phyloP scores from a whole-genome alignment of 2,113 vertebrate species.

The Caranx ignobilis region DNA sequence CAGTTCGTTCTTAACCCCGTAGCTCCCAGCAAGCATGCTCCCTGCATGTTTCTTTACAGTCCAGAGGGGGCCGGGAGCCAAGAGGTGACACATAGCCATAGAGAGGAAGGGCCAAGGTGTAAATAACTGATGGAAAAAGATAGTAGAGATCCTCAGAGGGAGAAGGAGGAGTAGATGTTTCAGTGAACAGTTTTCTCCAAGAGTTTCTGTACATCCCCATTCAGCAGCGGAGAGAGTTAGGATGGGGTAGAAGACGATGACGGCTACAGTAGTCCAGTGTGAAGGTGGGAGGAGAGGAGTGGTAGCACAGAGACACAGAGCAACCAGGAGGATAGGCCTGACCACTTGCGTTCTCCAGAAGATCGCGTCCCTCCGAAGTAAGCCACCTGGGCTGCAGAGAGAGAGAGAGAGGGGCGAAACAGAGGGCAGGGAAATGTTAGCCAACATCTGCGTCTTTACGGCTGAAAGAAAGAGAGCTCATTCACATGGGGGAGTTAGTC shows the following conservation, averaged over 20 bases:
- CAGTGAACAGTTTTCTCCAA: conserved; percentile 58
- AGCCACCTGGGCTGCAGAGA: conserved; percentile 83
- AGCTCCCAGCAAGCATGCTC: conserved; percentile 76
- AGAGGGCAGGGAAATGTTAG: conserved; percentile 76
- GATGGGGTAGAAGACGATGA: conserved; percentile 15
- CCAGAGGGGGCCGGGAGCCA: conserved; percentile 70
- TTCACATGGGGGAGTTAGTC: conserved; percentile 52
- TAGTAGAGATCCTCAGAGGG: conserved; percentile 54
- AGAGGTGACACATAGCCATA: conserved; percentile 65
- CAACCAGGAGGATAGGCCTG: conserved; percentile 66
- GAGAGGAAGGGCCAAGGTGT: conserved; percentile 23
- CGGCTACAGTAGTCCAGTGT: conserved; percentile 73
- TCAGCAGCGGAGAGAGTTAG: conserved; percentile 28
- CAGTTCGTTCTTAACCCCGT: conserved; percentile 55
- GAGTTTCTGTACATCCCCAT: conserved; percentile 76
- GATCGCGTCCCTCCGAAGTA: conserved; percentile 83
- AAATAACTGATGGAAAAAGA: conserved; percentile 53
- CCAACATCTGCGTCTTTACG: conserved; percentile 30
- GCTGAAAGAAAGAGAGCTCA: conserved; percentile 49
- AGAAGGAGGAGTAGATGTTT: conserved; percentile 43
- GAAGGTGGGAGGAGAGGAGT: conserved; percentile 61
- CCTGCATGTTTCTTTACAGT: conserved; percentile 67
- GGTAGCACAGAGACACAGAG: conserved; percentile 69
- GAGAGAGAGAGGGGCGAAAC: conserved; percentile 43
- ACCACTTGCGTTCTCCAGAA: conserved; percentile 70